phyloP scores from a whole-genome alignment of 2,113 vertebrate species.

The Gambusia affinis region DNA sequence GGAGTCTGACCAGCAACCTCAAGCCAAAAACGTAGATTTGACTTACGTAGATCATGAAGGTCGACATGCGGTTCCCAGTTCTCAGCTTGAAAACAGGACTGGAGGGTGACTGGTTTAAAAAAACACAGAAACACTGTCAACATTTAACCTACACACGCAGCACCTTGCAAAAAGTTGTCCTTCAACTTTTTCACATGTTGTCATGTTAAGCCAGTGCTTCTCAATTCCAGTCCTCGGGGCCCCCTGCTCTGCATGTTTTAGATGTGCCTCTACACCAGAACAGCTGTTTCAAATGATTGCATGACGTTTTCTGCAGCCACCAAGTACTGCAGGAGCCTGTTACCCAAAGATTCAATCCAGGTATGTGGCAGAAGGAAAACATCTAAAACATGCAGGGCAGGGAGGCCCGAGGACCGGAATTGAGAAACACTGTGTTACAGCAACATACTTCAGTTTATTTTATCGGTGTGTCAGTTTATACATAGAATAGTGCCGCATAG shows the following conservation, averaged over 20 bases:
- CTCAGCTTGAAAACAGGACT: constrained; percentile 92
- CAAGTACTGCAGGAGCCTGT: too few species aligned
- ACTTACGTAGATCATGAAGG: constrained; percentile 96
- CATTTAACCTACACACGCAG: not conserved
- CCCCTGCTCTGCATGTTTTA: too few species aligned
- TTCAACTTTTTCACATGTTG: not conserved
- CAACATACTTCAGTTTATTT: not conserved
- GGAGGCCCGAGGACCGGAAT: too few species aligned
- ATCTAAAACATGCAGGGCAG: too few species aligned
- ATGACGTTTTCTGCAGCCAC: too few species aligned
- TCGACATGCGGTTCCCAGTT: constrained; percentile 92
- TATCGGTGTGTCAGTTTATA: not conserved
- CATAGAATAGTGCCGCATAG: not conserved
- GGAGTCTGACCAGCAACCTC: constrained; percentile 20
- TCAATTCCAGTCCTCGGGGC: too few species aligned
- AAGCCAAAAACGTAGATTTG: constrained; percentile 2
- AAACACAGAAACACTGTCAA: constrained; percentile 9
- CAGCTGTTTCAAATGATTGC: too few species aligned
- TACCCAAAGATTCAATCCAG: too few species aligned
- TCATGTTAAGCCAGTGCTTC: not conserved
- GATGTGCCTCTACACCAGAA: too few species aligned
- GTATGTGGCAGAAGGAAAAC: too few species aligned
- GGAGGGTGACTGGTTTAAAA: constrained; percentile 81
- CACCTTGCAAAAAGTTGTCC: not conserved
- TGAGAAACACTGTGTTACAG: not conserved